Evolutionary conservation across 1,140 invertebrate genomes (phyloP), one percentile per base, ranked within the genome.

Genomic region (Lepidurus packardi): DNA sequence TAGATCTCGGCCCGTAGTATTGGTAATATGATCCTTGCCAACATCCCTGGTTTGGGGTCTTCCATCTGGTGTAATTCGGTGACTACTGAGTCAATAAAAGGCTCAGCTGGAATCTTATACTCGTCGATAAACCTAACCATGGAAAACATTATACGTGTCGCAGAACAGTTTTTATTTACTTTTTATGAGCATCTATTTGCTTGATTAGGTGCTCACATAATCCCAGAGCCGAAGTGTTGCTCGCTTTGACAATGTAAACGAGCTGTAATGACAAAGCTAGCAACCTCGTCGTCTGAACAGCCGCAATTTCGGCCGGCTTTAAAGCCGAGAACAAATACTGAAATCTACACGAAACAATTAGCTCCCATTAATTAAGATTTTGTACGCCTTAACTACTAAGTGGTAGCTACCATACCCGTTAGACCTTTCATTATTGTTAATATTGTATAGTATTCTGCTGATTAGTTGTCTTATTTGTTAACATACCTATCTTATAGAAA

Each of bases 241-340:
- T 89, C 43, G 88, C 89, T 83, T 86, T 87, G 0, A 91, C 89
- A n/a, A 90, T 89, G 79, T 91, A 89, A 1, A 95, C 90, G 45
- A 98, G 85, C 83, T 95, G 92, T 7, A 97, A 85, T 1, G 94
- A 94, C 25, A 94, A 85, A 10, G 93, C 93, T 81, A 94, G 91
- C 7, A 98, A 83, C 81, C 94, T 90, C 34, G 97, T 88, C 83
- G 97, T 93, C 82, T 91, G 91, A 13, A 97, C 91, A 42, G 92
- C 87, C 53, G 91, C 89, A 65, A 90, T 87, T 83, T 96, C 93
- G 7, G 88, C 87, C 74, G 91, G 89, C 43, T 88, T 90, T 41
- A 96, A 86, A 0, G 92, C 93, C 77, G 92, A 91, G 85, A 96
- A 97, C 21, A 93, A 89, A 85, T 94, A 91, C 83, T 94, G 92